Evolutionary conservation across 2,888 invertebrate genomes (phyloP), one percentile per base, ranked within the genome.

Genomic region (Amaurobius ferox): DNA sequence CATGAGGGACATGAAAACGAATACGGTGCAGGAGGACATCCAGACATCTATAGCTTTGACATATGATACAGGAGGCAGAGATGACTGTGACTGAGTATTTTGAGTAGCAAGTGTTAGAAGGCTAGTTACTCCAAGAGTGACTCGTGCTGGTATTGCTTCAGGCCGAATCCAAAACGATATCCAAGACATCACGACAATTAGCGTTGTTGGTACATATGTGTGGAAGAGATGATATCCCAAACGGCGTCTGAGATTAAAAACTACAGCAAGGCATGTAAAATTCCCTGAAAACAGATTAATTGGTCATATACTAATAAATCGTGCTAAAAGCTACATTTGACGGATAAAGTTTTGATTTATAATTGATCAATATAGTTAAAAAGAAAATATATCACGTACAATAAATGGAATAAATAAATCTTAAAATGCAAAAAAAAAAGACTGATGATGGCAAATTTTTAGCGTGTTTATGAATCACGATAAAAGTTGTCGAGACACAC

Each of bases 141-240:
- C 97, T 2, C 97, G 93, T 28, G 98, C 98, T 0, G 97, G 98
- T 6, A 97, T 97, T 0, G 97, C 97, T 92, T 97, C 97, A 0
- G 97, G 97, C 91, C 97, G 97, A 90, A 97, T 97, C 97, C 97
- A 97, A 92, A 97, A 97, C 0, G 97, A 97, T 89, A 97, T 97
- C 97, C 97, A 97, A 1, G 96, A 97, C 96, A 97, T 96, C 78
- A 97, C 96, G 61, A 97, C 97, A 90, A 97, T 97, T 89, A 97
- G 93, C 0, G 96, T 96, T 0, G 96, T 96, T 0, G 97, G 97
- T 89, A 97, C 96, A 91, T 97, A 97, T 0, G 97, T 97, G 92
- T 97, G 97, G 91, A 97, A 96, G 71, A 97, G 93, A 91, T 97
- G 96, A 92, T 97, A 97, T 16, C 97, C 97, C 26, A 97, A 93